A percentile compares a stretch with the other conserved stretches of the same genome.
Evolutionary conservation across 1,140 invertebrate species (phyloP).

Genomic region (Drosophila lacteicornis): DNA sequence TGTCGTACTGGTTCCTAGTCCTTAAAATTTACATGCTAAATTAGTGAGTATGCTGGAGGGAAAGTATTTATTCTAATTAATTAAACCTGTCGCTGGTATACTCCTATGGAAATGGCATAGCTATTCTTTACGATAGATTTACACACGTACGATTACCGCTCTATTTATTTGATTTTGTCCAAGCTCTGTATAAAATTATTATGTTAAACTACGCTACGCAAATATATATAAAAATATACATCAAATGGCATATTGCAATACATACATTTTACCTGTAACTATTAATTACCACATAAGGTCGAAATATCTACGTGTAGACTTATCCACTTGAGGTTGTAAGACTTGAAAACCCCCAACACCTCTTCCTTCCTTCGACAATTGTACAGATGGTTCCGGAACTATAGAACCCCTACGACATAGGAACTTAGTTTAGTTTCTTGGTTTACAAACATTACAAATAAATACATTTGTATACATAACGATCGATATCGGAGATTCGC

Average conservation of each 20-base stretch:
- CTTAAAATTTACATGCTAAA: conserved; percentile 66
- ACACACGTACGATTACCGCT: conserved; percentile 32
- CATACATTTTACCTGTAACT: conserved; percentile 48
- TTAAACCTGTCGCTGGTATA: conserved; percentile 62
- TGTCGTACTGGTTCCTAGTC: conserved; percentile 79
- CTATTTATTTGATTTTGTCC: conserved; percentile 49
- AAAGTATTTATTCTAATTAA: conserved; percentile 79
- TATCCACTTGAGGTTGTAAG: conserved; percentile 62
- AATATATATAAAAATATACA: conserved; percentile 46
- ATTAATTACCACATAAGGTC: conserved; percentile 40
- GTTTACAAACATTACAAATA: conserved; percentile 30
- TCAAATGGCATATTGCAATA: conserved; percentile 68
- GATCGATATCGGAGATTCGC: conserved; percentile 5
- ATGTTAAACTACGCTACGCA: conserved; percentile 51
- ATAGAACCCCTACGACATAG: conserved; percentile 19
- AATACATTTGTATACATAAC: conserved; percentile 37
- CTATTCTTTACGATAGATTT: conserved; percentile 56
- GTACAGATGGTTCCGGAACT: conserved; percentile 36
- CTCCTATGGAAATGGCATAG: conserved; percentile 60
- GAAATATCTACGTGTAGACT: conserved; percentile 49
- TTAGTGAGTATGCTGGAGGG: conserved; percentile 52
- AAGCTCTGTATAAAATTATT: conserved; percentile 57
- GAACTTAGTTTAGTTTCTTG: conserved; percentile 11
- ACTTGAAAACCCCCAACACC: conserved; percentile 24
- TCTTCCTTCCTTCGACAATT: conserved; percentile 20